phyloP scores from a whole-genome alignment of 2,113 vertebrate genomes.

The Paramisgurnus dabryanus region DNA sequence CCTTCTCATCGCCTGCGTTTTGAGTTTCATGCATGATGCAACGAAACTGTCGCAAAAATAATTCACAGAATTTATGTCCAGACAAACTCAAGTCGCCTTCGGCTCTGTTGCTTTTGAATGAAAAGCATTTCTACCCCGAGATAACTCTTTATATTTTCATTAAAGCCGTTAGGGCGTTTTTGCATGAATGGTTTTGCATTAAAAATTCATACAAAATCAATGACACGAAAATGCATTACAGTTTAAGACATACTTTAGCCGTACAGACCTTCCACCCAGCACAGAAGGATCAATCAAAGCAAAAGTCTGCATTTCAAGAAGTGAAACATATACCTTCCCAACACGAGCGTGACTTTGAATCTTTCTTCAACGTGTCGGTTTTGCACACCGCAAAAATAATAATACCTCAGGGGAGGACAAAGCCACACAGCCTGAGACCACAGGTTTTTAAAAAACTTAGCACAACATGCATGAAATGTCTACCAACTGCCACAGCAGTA shows the following conservation, averaged over 20 bases:
- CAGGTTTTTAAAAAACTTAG: neutral
- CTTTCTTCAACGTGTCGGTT: neutral
- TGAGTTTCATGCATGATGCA: neutral
- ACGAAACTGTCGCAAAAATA: neutral
- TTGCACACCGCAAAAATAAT: neutral
- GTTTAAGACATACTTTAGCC: neutral
- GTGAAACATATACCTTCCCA: conserved; percentile 8
- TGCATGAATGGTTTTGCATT: conserved; percentile 13
- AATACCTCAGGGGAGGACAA: conserved; percentile 11
- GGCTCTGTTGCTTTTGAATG: neutral
- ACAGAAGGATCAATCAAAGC: neutral
- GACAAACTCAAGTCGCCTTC: neutral
- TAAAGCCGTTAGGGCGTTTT: conserved; percentile 8
- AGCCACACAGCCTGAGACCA: conserved; percentile 1
- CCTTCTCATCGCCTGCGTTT: neutral
- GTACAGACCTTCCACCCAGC: neutral
- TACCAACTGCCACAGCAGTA: neutral
- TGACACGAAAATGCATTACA: neutral
- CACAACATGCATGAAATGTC: neutral
- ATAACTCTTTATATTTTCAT: neutral
- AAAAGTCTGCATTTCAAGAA: neutral
- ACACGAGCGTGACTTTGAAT: neutral
- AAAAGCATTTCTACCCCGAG: neutral
- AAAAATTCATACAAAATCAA: conserved; percentile 16
- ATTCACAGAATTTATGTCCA: neutral